phyloP scores from a whole-genome alignment of 2,113 vertebrate species.

The Danionella cerebrum region DNA sequence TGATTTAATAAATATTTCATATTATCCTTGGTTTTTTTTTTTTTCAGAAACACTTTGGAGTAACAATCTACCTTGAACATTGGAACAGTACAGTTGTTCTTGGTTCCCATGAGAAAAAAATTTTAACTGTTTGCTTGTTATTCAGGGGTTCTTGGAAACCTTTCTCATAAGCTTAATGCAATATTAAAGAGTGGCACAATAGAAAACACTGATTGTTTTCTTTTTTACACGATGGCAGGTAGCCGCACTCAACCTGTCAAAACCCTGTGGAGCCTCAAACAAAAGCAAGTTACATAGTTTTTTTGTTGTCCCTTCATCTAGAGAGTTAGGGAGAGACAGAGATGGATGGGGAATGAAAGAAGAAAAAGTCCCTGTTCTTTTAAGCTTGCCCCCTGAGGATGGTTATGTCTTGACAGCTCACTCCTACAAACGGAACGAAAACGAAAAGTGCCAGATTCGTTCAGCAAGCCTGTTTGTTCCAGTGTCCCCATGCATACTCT shows the following conservation, averaged over 20 bases:
- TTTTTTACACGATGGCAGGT: background rate
- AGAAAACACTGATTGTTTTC: background rate
- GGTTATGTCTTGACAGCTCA: constrained; percentile 46
- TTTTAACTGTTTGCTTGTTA: background rate
- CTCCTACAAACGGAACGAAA: constrained; percentile 46
- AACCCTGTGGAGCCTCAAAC: background rate
- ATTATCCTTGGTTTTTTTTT: no score
- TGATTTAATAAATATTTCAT: no score
- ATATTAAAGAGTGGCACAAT: background rate
- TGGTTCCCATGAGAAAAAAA: background rate
- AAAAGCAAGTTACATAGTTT: constrained; percentile 25
- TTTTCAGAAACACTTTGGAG: no score
- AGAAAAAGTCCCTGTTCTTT: constrained; percentile 37
- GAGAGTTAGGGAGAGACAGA: background rate
- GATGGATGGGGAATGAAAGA: constrained; percentile 11
- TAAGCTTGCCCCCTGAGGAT: constrained; percentile 34
- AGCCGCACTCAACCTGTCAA: background rate
- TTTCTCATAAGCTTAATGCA: background rate
- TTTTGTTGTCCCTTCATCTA: constrained; percentile 9
- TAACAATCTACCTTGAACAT: no score
- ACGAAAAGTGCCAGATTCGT: constrained; percentile 40
- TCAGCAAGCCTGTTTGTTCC: constrained; percentile 23
- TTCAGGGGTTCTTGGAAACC: background rate
- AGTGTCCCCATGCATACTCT: constrained; percentile 18
- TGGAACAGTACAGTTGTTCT: no score